These are phyloP conservation scores for Bursaphelenchus okinawaensis DNA, from an alignment of 2,888 invertebrate genomes.

Conservation along the genomic window DNA sequence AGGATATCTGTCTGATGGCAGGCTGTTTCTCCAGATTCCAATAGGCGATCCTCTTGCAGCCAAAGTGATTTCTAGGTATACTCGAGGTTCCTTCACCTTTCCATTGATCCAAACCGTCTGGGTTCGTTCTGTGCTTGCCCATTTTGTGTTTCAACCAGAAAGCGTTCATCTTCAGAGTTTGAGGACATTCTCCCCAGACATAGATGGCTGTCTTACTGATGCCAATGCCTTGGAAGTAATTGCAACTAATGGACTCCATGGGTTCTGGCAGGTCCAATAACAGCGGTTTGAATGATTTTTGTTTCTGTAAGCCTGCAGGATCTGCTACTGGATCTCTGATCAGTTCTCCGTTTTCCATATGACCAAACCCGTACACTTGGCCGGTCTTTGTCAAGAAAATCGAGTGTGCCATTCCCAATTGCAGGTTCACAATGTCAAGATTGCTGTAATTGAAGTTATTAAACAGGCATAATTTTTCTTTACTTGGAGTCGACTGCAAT, in stretches of 20 bases:
- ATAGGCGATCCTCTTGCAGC: conserved; percentile 8
- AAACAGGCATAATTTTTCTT: background rate
- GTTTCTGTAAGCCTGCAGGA: background rate
- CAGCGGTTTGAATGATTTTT: conserved; percentile 7
- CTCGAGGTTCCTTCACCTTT: background rate
- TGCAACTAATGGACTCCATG: conserved; percentile 23
- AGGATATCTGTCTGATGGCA: conserved; percentile 31
- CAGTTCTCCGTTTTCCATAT: conserved; percentile 22
- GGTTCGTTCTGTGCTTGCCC: conserved; percentile 4
- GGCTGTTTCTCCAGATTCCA: conserved; percentile 8
- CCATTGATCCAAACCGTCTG: background rate
- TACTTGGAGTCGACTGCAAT: too few relatives aligned
- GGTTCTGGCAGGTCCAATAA: conserved; percentile 20
- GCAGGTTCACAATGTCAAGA: conserved; percentile 12
- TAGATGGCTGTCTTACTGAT: conserved; percentile 21
- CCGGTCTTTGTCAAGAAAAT: conserved; percentile 25
- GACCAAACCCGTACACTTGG: conserved; percentile 28
- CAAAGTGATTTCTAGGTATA: conserved; percentile 2
- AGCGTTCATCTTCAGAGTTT: conserved; percentile 40
- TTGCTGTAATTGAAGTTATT: conserved; percentile 16
- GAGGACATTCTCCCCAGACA: conserved; percentile 48
- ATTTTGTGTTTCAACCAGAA: conserved; percentile 23
- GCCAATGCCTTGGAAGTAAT: conserved; percentile 48
- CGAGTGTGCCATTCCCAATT: conserved; percentile 32
- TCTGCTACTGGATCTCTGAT: conserved; percentile 14